Base-by-base conservation (phyloP, 2,888 invertebrate species). In the Celastrina argiolus region DNA sequence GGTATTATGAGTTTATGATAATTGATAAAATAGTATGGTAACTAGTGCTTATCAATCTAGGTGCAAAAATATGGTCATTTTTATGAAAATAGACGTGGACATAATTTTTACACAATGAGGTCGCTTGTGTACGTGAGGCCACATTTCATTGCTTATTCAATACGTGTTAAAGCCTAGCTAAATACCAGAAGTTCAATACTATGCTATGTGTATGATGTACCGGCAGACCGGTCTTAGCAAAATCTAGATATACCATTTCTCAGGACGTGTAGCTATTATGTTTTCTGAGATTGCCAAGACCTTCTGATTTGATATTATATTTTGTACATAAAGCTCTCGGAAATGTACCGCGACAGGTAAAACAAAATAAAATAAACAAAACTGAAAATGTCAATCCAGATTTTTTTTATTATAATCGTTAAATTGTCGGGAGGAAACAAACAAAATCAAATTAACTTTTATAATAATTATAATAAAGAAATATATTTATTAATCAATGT, bases 1-100 rank as follows among this genome's bases (percentile, higher is more conserved):
- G 45, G 18, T 45, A 56, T 56, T 36, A n/a, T 41, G 63, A 42
- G 36, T 42, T 16, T 18, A 28, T 28, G 36, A 39, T 66, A 66
- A 22, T 16, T 36, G 36, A 65, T 66, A 64, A 36, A 34, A 42
- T 59, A 31, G 59, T 59, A 59, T 41, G 66, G 73, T 75, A 81
- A 81, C 73, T 75, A 82, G 81, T 84, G 84, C 79, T 78, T 78
- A 76, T 78, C 78, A 81, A 78, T 78, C 81, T 84, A 85, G 72
- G 88, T 90, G 89, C 88, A 89, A 90, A 90, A 90, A 90, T 89
- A 74, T 78, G 80, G 81, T 73, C 75, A 81, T 74, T 81, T 75
- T 84, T 86, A 90, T 69, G 74, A 79, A 88, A 89, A 90, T 89
- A 89, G 82, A 86, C 72, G 77, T 79, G 80, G 77, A 81, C 78